These are phyloP conservation scores for Parnassius smintheus DNA, from an alignment of 2,888 invertebrate species.

Conservation along the genomic window DNA sequence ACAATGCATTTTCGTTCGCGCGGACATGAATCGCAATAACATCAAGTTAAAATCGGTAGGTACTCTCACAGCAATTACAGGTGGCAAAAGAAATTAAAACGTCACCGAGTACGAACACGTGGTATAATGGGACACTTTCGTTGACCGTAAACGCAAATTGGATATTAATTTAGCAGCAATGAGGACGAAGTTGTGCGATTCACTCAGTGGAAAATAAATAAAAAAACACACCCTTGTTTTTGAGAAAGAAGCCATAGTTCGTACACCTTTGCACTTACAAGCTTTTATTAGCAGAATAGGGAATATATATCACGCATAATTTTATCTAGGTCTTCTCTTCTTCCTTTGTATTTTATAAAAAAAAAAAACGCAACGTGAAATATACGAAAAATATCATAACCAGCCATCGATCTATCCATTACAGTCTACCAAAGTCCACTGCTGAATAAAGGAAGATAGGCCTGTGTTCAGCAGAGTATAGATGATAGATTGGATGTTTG, in stretches of 20 bases:
- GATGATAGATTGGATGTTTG: no score
- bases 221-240: slow-evolving; percentile 24
- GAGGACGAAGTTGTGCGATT: slow-evolving; percentile 14
- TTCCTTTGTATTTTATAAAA: no score
- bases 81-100: slow-evolving; percentile 22
- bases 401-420: no score
- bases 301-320: slow-evolving; percentile 11
- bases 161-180: slow-evolving; percentile 2
- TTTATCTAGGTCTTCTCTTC: no score
- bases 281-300: slow-evolving; percentile 8
- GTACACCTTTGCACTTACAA: slow-evolving; percentile 9
- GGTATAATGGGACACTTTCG: slow-evolving; percentile 18
- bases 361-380: no score
- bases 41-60: slow-evolving; percentile 24
- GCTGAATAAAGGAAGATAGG: no score
- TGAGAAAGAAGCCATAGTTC: slow-evolving; percentile 24
- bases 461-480: no score
- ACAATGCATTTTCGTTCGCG: slow-evolving; percentile 20
- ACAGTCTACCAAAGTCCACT: no score
- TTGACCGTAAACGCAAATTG: slow-evolving; percentile 14
- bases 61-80: slow-evolving; percentile 22
- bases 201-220: slow-evolving; percentile 18
- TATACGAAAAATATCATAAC: no score
- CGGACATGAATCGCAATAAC: slow-evolving; percentile 13
- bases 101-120: slow-evolving; percentile 11